These are phyloP conservation scores for Galbula dea DNA, from an alignment of 2,113 vertebrate species.

Conservation along the genomic window DNA sequence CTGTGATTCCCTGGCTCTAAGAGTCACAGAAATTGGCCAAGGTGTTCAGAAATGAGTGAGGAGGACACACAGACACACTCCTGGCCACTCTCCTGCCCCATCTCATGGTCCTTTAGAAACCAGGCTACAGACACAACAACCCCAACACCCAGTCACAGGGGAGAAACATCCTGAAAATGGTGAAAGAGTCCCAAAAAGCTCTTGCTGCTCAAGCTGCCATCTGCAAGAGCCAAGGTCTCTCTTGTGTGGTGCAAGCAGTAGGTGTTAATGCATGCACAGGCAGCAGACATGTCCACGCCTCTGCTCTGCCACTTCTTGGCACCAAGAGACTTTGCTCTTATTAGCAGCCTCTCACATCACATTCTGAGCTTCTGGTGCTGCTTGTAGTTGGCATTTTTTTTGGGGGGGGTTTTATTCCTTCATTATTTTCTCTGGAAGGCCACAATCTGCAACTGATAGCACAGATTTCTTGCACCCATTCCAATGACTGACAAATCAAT, in stretches of 20 bases:
- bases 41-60: rapidly evolving
- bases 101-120: not conserved
- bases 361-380: not conserved
- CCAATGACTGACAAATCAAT: slow-evolving; percentile 20
- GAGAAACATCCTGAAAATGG: not conserved
- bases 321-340: not conserved
- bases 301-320: slow-evolving; percentile 9
- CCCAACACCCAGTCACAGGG: not conserved
- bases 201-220: not conserved
- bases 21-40: not conserved
- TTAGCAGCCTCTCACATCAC: not conserved
- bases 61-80: not conserved
- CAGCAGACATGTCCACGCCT: not conserved
- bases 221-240: not conserved
- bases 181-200: not conserved
- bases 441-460: not conserved
- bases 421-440: not conserved
- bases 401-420: too few species aligned
- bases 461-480: slow-evolving; percentile 6
- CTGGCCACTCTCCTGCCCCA: rapidly evolving
- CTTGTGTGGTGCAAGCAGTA: not conserved
- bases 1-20: not conserved
- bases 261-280: not conserved
- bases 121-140: not conserved
- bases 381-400: not conserved